A percentile compares a stretch with the other conserved stretches of the same genome.
Evolutionary conservation across 1,140 invertebrate genomes (phyloP).

Genomic region (Drosophila funebris): DNA sequence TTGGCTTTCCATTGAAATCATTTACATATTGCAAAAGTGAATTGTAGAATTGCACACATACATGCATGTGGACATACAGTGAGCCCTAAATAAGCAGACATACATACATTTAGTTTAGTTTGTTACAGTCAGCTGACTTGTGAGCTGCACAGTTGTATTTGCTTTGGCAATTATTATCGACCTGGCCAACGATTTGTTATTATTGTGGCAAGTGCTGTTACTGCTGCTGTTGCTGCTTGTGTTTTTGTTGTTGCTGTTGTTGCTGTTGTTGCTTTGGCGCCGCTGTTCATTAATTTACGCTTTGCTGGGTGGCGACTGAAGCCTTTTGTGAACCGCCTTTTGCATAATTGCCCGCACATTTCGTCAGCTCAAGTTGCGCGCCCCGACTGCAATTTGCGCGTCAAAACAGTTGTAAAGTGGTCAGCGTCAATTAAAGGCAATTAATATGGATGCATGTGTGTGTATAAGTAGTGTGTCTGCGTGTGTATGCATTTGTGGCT

Average conservation of each 20-base stretch:
- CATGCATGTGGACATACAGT: neutral
- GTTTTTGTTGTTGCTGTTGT: neutral
- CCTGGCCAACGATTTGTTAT: constrained; percentile 72
- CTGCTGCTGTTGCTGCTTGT: constrained; percentile 12
- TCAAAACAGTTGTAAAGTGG: constrained; percentile 52
- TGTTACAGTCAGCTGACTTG: constrained; percentile 35
- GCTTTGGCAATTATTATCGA: constrained; percentile 68
- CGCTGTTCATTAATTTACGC: constrained; percentile 71
- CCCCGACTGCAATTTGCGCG: constrained; percentile 63
- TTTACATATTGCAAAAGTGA: constrained; percentile 73
- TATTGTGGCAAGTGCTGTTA: constrained; percentile 47
- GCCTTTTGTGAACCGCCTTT: constrained; percentile 38
- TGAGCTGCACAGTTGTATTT: constrained; percentile 60
- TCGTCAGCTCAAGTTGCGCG: constrained; percentile 44
- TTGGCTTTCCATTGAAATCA: constrained; percentile 74
- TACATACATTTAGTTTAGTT: constrained; percentile 7
- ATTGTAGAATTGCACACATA: constrained; percentile 35
- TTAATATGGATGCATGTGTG: constrained; percentile 29
- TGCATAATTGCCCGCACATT: constrained; percentile 64
- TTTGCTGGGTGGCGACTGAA: constrained; percentile 6
- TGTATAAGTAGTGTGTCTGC: neutral
- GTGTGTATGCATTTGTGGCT: constrained; percentile 5
- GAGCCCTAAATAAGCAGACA: constrained; percentile 14
- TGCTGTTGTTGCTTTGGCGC: constrained; percentile 34
- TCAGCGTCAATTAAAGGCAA: constrained; percentile 60